Base-by-base conservation (phyloP, 2,113 vertebrate species). In the Aegotheles bennettii region DNA sequence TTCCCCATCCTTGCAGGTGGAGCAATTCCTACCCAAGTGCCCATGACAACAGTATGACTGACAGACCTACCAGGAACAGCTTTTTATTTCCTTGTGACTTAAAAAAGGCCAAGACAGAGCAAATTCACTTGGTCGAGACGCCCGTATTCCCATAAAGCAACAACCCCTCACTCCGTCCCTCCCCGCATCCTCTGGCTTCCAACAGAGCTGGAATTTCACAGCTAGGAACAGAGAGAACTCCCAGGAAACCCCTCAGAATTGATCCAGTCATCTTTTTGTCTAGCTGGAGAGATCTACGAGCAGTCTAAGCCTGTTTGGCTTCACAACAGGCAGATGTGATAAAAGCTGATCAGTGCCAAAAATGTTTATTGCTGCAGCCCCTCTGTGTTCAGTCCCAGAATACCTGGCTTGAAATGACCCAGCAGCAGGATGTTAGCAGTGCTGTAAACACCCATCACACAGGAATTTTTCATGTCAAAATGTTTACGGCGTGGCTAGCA, bases 401-500 rank as follows among this genome's bases (percentile, higher is more conserved):
- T 29, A 43, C 63, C 91, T 73, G 89, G 3, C 80, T 92, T 17
- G 61, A 42, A 87, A 50, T 6, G 60, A 11, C 71, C 79, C 10
- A 36, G 7, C 3, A 6, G n/a, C 9, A 2, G 29, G 11, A 33
- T 8, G 31, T 3, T 7, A 43, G 42, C 5, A 9, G 59, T 1
- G 36, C 60, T n/a, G 14, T 0, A 7, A 61, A 69, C 69, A 45
- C 11, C 23, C 33, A 87, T 11, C 57, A 26, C 35, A 1, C n/a
- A 0, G 4, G 70, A n/a, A 60, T 33, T n/a, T 17, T 35, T 23
- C 21, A 0, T 10, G 63, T 42, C 83, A 3, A 11, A 9, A n/a
- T 1, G 2, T 53, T 65, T 4, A 4, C 82, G 24, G 3, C 35
- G 0, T 0, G 10, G 82, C 3, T 1, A 18, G 19, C 9, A 2